Conservation (phyloP, 2,113 vertebrate species). For the Poeciliopsis turrubarensis region DNA sequence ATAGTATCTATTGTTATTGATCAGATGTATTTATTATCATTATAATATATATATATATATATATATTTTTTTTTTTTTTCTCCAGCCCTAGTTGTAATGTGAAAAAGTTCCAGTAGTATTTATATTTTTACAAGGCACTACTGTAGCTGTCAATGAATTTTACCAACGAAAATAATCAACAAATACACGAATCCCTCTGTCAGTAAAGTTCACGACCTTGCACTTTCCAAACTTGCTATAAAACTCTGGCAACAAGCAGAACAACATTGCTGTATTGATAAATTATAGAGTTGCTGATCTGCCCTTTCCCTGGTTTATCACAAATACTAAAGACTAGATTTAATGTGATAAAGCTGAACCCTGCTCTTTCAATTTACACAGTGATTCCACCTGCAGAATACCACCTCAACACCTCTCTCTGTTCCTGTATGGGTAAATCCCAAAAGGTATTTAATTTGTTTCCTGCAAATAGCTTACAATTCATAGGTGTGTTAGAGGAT, state of each 20-base stretch:
- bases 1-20: too few relatives aligned
- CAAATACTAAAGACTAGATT: conserved; percentile 18
- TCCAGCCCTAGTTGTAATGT: background rate
- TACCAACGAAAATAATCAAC: background rate
- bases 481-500: conserved; percentile 50
- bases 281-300: background rate
- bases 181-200: background rate
- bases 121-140: background rate
- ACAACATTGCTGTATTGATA: background rate
- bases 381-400: conserved; percentile 31
- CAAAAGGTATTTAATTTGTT: conserved; percentile 49
- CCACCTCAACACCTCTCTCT: conserved; percentile 44
- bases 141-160: background rate
- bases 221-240: background rate
- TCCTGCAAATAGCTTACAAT: conserved; percentile 57
- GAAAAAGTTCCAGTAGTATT: background rate
- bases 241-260: background rate
- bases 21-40: too few relatives aligned
- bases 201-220: background rate
- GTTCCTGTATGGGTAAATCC: conserved; percentile 45
- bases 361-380: conserved; percentile 30
- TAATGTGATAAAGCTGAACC: conserved; percentile 19
- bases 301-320: background rate
- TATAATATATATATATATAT: too few relatives aligned
- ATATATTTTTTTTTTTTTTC: too few relatives aligned